phyloP scores from a whole-genome alignment of 2,797 vertebrate genomes.

The Florisuga fusca region DNA sequence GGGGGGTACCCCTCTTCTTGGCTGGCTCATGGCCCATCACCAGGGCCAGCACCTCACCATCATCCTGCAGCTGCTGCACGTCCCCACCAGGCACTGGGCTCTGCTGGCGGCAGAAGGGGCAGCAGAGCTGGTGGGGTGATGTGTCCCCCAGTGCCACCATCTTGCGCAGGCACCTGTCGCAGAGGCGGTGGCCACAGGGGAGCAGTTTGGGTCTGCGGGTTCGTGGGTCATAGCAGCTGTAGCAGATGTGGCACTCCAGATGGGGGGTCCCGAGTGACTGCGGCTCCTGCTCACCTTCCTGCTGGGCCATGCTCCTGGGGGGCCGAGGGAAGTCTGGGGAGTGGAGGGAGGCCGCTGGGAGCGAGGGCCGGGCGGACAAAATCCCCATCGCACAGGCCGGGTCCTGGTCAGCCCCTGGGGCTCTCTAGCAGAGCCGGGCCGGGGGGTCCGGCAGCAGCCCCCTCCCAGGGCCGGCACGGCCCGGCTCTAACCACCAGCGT shows the following conservation, averaged over 20 bases:
- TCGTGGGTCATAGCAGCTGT: constrained; percentile 83
- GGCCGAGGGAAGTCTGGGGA: background rate
- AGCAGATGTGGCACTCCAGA: constrained; percentile 91
- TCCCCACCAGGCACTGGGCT: constrained; percentile 83
- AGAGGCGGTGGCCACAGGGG: constrained; percentile 85
- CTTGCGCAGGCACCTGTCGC: constrained; percentile 87
- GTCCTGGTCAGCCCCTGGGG: background rate
- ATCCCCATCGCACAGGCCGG: background rate
- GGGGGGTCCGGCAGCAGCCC: background rate
- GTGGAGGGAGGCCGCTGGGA: background rate
- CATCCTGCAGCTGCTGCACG: constrained; percentile 86
- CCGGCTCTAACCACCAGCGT: rapidly evolving
- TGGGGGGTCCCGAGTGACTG: constrained; percentile 78
- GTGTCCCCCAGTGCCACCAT: constrained; percentile 83
- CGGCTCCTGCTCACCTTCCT: background rate
- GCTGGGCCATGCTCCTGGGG: constrained; percentile 19
- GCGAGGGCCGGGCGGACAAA: background rate
- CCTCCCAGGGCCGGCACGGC: background rate
- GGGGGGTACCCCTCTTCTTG: constrained; percentile 38
- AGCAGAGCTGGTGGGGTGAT: constrained; percentile 81
- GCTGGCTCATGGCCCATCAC: constrained; percentile 80
- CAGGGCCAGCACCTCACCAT: constrained; percentile 82
- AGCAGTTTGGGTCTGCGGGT: constrained; percentile 85
- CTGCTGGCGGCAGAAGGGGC: constrained; percentile 90
- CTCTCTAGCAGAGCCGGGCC: background rate